Conservation (phyloP, 2,113 vertebrate species). For the Elephas maximus region DNA sequence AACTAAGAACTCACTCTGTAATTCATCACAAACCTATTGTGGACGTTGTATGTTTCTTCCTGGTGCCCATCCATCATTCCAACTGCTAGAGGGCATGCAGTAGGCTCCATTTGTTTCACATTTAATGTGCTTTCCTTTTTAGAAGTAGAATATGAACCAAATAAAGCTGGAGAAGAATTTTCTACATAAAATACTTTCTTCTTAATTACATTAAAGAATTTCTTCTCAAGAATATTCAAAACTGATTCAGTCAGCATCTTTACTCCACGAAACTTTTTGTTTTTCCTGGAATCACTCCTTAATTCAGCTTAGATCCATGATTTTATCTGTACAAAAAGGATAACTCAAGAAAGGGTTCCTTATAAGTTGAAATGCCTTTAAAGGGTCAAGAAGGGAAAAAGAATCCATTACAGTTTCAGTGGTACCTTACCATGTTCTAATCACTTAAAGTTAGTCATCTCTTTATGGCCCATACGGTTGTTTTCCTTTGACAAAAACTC, state of each 20-base stretch:
- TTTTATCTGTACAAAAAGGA: neutral
- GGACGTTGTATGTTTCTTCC: slow-evolving; percentile 54
- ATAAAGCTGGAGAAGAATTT: slow-evolving; percentile 20
- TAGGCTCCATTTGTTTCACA: slow-evolving; percentile 51
- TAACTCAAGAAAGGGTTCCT: slow-evolving; percentile 21
- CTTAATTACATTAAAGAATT: slow-evolving; percentile 57
- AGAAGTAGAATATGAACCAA: slow-evolving; percentile 51
- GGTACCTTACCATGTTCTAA: neutral
- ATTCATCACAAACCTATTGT: slow-evolving; percentile 70
- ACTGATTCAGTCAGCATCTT: slow-evolving; percentile 26
- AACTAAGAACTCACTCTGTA: slow-evolving; percentile 51
- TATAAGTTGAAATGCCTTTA: neutral
- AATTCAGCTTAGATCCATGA: slow-evolving; percentile 43
- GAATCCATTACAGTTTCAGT: neutral
- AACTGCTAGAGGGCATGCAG: neutral
- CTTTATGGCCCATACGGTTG: neutral
- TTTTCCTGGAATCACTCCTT: neutral
- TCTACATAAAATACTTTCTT: slow-evolving; percentile 10
- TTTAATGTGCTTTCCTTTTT: slow-evolving; percentile 56
- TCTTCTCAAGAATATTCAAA: slow-evolving; percentile 6
- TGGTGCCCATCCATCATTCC: slow-evolving; percentile 76
- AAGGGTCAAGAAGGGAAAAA: slow-evolving; percentile 8
- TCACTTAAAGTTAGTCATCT: neutral
- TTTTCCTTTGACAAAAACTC: neutral
- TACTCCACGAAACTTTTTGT: neutral